These are phyloP conservation scores for Orthosia gracilis DNA, from an alignment of 2,888 invertebrate genomes.

Conservation along the genomic window DNA sequence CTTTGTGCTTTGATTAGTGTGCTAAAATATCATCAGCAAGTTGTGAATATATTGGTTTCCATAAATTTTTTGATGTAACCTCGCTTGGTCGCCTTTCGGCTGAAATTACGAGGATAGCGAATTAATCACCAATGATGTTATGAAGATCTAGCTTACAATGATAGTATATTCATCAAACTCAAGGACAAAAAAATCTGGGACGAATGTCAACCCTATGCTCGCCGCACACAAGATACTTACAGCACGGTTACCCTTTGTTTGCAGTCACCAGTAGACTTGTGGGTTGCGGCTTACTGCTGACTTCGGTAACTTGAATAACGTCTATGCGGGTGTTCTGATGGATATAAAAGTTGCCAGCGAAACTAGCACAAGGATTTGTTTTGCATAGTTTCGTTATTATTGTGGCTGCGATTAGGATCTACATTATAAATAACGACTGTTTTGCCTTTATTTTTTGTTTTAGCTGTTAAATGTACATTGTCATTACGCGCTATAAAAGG, in stretches of 20 bases:
- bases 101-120: not conserved
- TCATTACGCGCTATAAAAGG: conserved; percentile 10
- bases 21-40: too few species aligned
- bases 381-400: conserved; percentile 48
- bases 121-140: not conserved
- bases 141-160: too few species aligned
- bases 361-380: conserved; percentile 57
- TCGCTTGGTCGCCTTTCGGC: not conserved
- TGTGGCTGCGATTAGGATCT: conserved; percentile 45
- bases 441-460: conserved; percentile 40
- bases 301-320: conserved; percentile 36
- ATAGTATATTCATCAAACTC: not conserved
- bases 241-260: conserved; percentile 54
- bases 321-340: conserved; percentile 44
- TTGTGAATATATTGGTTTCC: not conserved
- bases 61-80: not conserved
- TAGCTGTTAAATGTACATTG: conserved; percentile 14
- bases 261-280: conserved; percentile 44
- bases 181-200: not conserved
- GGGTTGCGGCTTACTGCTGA: conserved; percentile 41
- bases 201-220: conserved; percentile 40
- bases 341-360: conserved; percentile 32
- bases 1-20: not conserved
- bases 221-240: conserved; percentile 37
- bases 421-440: conserved; percentile 39